A percentile compares a stretch with the other conserved stretches of the same genome.
These are phyloP conservation scores for Muscicapa comitata DNA, from an alignment of 2,797 vertebrate species.

Conservation along the genomic window DNA sequence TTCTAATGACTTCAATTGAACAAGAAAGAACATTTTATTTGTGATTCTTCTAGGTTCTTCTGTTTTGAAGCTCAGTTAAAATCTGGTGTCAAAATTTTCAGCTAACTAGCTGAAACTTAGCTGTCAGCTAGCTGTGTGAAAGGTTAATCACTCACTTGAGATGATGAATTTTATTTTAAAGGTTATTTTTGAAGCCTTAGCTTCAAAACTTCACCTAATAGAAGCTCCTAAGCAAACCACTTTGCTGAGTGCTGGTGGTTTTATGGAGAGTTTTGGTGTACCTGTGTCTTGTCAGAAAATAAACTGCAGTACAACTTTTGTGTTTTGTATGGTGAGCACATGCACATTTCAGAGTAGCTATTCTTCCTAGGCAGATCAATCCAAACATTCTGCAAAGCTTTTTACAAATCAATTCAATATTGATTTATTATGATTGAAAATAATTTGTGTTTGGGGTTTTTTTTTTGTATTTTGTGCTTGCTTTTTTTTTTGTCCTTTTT, in stretches of 20 bases:
- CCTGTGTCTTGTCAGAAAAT: background rate
- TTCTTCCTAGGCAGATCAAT: background rate
- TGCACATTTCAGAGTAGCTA: background rate
- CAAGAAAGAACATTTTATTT: background rate
- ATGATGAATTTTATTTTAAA: background rate
- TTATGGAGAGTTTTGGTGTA: background rate
- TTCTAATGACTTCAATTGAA: background rate
- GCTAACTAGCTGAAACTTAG: background rate
- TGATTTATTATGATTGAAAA: background rate
- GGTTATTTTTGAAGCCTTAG: background rate
- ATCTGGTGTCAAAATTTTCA: background rate
- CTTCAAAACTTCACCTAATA: background rate
- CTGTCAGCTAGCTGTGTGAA: background rate
- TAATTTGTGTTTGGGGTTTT: background rate
- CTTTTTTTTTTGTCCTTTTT: background rate
- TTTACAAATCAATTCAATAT: background rate
- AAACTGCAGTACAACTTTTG: background rate
- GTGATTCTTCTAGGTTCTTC: background rate
- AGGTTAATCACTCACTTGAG: background rate
- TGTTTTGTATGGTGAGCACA: background rate
- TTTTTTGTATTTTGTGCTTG: background rate
- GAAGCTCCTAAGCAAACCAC: background rate
- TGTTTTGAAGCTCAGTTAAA: background rate
- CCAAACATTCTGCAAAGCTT: background rate
- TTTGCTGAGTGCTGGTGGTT: background rate